A percentile compares a stretch with the other conserved stretches of the same genome.
Conservation (phyloP, 2,113 vertebrate species). For the Hirundichthys speculiger region DNA sequence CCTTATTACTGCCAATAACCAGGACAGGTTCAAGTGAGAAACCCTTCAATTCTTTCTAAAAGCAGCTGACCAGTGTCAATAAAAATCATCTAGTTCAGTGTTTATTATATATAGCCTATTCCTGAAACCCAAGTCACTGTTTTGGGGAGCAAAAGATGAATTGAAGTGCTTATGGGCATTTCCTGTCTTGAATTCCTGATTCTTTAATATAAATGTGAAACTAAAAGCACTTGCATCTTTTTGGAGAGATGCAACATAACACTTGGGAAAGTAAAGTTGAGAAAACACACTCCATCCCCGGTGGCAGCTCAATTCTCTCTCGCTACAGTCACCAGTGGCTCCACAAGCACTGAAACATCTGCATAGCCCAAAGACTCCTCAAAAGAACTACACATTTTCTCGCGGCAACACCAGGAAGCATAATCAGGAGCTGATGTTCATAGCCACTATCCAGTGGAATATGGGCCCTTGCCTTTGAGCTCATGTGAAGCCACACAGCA, state of each 20-base stretch:
- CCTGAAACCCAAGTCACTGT: not conserved
- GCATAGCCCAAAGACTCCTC: slow-evolving; percentile 66
- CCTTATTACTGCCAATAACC: not conserved
- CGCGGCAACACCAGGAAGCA: slow-evolving; percentile 55
- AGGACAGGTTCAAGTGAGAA: not conserved
- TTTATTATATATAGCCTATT: not conserved
- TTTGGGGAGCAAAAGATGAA: not conserved
- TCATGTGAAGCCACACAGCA: slow-evolving; percentile 58
- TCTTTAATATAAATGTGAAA: not conserved
- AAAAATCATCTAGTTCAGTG: not conserved
- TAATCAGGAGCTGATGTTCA: slow-evolving; percentile 58
- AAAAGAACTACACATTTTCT: slow-evolving; percentile 52
- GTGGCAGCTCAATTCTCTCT: slow-evolving; percentile 38
- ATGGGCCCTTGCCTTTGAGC: slow-evolving; percentile 45
- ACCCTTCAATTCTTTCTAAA: not conserved
- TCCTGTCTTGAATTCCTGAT: not conserved
- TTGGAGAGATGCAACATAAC: slow-evolving; percentile 15
- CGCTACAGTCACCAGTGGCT: slow-evolving; percentile 38
- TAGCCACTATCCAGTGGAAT: slow-evolving; percentile 26
- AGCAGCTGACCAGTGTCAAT: no score
- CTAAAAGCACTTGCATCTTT: slow-evolving; percentile 20
- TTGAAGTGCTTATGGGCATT: not conserved
- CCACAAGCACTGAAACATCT: slow-evolving; percentile 55
- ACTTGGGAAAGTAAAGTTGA: slow-evolving; percentile 41
- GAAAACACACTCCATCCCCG: slow-evolving; percentile 39